Evolutionary conservation across 2,113 vertebrate genomes (phyloP), one percentile per base, ranked within the genome.

Genomic region (Phocoena phocoena): DNA sequence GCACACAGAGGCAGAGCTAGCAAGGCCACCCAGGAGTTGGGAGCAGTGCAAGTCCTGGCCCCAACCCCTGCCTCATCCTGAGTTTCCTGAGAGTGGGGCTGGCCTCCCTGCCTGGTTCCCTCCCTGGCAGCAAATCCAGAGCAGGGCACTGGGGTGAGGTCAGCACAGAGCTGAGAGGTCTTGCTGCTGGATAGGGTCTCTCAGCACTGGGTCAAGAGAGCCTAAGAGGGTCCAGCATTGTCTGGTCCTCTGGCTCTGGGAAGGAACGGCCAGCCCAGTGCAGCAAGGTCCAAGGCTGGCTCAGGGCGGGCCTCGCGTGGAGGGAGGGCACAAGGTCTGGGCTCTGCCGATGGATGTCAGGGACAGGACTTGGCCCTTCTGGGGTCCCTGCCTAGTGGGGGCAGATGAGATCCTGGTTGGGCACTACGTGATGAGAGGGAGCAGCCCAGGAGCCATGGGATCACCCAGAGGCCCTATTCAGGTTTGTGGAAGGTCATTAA

Each of bases 241-340:
- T 76, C 90, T 84, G 63, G 28, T 94, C n/a, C 55, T 79, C 80
- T 90, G 47, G 28, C 18, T 83, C 47, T 28, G 65, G 58, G 71
- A 38, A 38, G 58, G n/a, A 55, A 58, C 10, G 13, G 21, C 18
- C 33, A 41, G 21, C 33, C 2, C 1, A 1, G 41, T 26, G 23
- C 36, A 55, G 25, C 15, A 60, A 92, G 23, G 31, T 55, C 70
- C 44, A 41, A 67, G 73, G 58, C 44, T 41, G 53, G 28, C 33
- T 80, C 36, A 68, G 50, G 1, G 3, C 26, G 25, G 8, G 33
- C 55, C 3, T 44, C 10, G 3, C 0, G 0, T 88, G 23, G 90
- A 71, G 23, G 26, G 5, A 68, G 58, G 23, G 11, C 31, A 81
- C 2, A 8, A 67, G 65, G 50, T 58, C 58, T 83, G 10, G 9